Base-by-base conservation (phyloP, 1,140 invertebrate species). In the Drosophila sulfurigaster region DNA sequence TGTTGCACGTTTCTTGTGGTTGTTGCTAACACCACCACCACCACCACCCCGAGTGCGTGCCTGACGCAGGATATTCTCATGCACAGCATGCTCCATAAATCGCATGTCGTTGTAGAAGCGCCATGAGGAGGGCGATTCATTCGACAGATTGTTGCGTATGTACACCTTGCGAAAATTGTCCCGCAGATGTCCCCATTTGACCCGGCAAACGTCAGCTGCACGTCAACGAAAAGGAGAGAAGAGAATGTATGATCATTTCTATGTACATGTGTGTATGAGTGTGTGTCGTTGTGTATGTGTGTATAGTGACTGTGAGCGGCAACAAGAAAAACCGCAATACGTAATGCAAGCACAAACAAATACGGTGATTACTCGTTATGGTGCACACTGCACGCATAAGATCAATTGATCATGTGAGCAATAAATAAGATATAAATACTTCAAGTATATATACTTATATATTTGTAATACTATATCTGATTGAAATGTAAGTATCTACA, bases 101-200 rank as follows among this genome's bases (percentile, higher is more conserved):
- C 88, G 76, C 88, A 91, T 91, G n/a, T 91, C 88, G 49, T 91
- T 91, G 60, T 91, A 91, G 59, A 91, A 91, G 49, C 88, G 88
- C 88, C 88, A 91, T 25, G 88, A 88, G 3, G 88, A 91, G 5
- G 88, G 88, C 13, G 87, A 78, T 43, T 88, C 88, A 60, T 88
- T 83, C 10, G 88, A 91, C 35, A 91, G 64, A 59, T 91, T 91
- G 65, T 91, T 91, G 13, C 88, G 78, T 75, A 91, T 91, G 59
- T 85, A 91, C 13, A 91, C 88, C 72, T 91, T 91, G 35, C 88
- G 88, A 74, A 91, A 91, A 72, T 91, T 91, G 65, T 91, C 88
- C 25, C 88, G 76, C 52, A 91, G 57, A 64, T 91, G 88, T 16
- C 88, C 88, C 88, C 88, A 91, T 65, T 91, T 91, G 13, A 91